These are phyloP conservation scores for Otis tarda DNA, from an alignment of 2,113 vertebrate genomes.

Conservation along the genomic window DNA sequence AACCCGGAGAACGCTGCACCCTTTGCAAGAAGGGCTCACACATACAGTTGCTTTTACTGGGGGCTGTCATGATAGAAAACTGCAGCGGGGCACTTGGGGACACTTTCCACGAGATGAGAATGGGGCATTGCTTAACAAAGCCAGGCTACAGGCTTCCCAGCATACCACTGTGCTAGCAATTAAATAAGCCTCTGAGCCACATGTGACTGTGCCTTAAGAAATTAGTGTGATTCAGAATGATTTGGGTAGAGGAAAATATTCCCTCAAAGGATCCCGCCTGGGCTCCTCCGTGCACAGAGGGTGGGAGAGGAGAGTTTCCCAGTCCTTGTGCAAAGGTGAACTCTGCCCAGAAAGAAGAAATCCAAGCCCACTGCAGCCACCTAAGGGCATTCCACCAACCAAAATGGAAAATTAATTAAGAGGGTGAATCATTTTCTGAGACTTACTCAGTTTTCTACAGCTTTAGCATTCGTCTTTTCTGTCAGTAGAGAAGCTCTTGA, in stretches of 20 bases:
- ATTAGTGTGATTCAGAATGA: conserved; percentile 38
- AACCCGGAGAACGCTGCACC: background rate
- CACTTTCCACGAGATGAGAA: background rate
- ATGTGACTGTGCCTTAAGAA: conserved; percentile 50
- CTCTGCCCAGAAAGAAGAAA: conserved; percentile 57
- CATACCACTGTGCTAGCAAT: background rate
- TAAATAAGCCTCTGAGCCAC: conserved; percentile 46
- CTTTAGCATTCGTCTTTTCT: conserved; percentile 5
- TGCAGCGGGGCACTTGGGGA: background rate
- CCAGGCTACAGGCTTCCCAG: conserved; percentile 1
- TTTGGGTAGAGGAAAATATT: conserved; percentile 46
- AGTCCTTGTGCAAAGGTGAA: conserved; percentile 58
- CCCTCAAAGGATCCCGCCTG: conserved; percentile 27
- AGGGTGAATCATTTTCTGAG: conserved; percentile 61
- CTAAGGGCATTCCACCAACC: conserved; percentile 62
- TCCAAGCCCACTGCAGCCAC: conserved; percentile 45
- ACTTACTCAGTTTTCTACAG: conserved; percentile 35
- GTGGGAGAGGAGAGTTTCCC: conserved; percentile 47
- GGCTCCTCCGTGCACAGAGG: background rate
- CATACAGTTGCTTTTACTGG: background rate
- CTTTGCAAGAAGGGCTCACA: background rate
- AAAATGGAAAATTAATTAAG: conserved; percentile 71
- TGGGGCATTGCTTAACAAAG: conserved; percentile 22
- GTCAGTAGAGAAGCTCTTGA: conserved; percentile 46
- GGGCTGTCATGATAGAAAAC: background rate